Evolutionary conservation across 2,113 vertebrate species (phyloP).

Genomic region (Turnix velox): DNA sequence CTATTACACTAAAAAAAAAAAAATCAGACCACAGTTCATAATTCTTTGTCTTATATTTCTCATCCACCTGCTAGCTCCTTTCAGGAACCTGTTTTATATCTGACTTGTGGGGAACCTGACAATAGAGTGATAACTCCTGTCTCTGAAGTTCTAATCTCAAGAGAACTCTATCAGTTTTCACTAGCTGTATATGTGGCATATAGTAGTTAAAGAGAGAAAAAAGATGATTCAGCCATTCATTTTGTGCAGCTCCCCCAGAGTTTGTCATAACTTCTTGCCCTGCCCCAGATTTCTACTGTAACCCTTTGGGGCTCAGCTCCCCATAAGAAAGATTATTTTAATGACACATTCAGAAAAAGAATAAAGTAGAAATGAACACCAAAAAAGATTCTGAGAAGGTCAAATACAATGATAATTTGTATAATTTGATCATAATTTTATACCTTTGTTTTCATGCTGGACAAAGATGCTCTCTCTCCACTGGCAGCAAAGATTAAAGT

Average conservation of each 20-base stretch:
- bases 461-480: neutral
- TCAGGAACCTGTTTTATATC: neutral
- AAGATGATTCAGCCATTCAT: neutral
- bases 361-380: neutral
- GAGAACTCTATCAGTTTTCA: neutral
- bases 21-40: neutral
- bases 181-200: neutral
- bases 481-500: neutral
- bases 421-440: neutral
- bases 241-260: neutral
- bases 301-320: neutral
- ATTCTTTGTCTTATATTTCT: neutral
- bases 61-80: neutral
- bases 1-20: neutral
- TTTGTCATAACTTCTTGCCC: neutral
- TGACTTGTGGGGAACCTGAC: neutral
- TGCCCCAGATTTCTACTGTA: neutral
- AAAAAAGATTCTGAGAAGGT: neutral
- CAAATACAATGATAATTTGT: neutral
- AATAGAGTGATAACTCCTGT: neutral
- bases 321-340: neutral
- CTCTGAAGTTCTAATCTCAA: neutral
- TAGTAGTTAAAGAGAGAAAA: neutral
- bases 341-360: neutral
- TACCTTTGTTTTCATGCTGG: neutral